phyloP scores from a whole-genome alignment of 1,140 invertebrate species.

The Gryllus bimaculatus region DNA sequence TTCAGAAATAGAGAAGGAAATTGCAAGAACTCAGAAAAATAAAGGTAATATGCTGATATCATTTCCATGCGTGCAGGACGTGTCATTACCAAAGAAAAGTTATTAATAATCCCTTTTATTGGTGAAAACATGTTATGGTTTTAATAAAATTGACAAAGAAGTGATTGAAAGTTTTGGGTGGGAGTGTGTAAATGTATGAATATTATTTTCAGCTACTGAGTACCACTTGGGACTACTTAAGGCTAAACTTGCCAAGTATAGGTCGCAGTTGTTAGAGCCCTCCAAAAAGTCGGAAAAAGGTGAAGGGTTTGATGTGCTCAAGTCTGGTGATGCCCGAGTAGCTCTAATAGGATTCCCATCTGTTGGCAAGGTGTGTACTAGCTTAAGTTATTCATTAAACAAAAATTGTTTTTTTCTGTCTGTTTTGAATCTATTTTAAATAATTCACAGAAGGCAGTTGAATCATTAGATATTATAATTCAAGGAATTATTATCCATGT shows the following conservation, averaged over 20 bases:
- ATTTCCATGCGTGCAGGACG: background rate
- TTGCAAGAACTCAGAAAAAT: constrained; percentile 97
- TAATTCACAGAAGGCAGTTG: too few species aligned
- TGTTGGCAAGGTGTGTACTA: constrained; percentile 70
- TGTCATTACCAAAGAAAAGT: background rate
- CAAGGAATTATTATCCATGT: too few species aligned
- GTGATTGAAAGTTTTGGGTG: too few species aligned
- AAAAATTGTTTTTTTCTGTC: background rate
- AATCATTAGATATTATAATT: too few species aligned
- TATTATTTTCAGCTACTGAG: constrained; percentile 73
- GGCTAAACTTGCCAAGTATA: constrained; percentile 96
- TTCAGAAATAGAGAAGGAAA: constrained; percentile 96
- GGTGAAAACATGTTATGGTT: too few species aligned
- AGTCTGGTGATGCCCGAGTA: constrained; percentile 97
- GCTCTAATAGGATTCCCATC: constrained; percentile 97
- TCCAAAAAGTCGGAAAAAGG: constrained; percentile 93
- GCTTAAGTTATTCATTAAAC: background rate
- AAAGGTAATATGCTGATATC: constrained; percentile 62
- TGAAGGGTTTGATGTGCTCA: constrained; percentile 99
- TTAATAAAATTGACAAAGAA: too few species aligned
- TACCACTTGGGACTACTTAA: constrained; percentile 97
- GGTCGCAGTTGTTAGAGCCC: constrained; percentile 90
- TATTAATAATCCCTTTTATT: too few species aligned
- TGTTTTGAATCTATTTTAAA: too few species aligned
- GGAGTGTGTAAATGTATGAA: background rate